A percentile compares a stretch with the other conserved stretches of the same genome.
Conservation (phyloP, 2,797 vertebrate genomes). For the Erithacus rubecula region DNA sequence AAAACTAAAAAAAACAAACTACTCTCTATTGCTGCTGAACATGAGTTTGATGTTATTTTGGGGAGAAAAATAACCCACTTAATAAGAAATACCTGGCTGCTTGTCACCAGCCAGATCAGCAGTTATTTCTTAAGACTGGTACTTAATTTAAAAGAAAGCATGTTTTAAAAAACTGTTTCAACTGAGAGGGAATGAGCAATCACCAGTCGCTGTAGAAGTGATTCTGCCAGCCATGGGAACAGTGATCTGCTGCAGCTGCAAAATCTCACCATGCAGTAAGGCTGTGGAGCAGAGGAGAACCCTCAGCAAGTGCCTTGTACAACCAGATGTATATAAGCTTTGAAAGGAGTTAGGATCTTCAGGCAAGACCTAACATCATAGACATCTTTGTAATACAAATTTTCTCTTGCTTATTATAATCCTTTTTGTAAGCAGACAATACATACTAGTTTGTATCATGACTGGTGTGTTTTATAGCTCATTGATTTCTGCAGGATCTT, state of each 20-base stretch:
- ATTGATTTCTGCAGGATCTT: neutral
- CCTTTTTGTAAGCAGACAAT: neutral
- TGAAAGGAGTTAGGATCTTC: neutral
- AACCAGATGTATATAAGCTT: neutral
- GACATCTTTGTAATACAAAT: neutral
- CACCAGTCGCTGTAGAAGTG: accelerated
- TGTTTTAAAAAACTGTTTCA: neutral
- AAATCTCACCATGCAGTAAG: neutral
- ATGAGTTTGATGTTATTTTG: neutral
- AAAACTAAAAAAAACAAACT: neutral
- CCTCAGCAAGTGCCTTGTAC: neutral
- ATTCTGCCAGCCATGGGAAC: neutral
- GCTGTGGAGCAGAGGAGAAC: neutral
- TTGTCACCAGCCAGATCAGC: neutral
- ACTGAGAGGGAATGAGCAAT: neutral
- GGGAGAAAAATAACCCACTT: neutral
- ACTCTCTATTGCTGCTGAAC: neutral
- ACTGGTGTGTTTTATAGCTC: neutral
- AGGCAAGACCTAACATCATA: neutral
- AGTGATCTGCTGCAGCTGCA: neutral
- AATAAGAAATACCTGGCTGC: neutral
- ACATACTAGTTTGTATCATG: neutral
- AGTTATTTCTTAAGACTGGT: neutral
- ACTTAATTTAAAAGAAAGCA: neutral
- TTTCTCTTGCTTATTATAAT: neutral